Evolutionary conservation across 2,797 vertebrate species (phyloP).

Genomic region (Onychomys leucogaster): DNA sequence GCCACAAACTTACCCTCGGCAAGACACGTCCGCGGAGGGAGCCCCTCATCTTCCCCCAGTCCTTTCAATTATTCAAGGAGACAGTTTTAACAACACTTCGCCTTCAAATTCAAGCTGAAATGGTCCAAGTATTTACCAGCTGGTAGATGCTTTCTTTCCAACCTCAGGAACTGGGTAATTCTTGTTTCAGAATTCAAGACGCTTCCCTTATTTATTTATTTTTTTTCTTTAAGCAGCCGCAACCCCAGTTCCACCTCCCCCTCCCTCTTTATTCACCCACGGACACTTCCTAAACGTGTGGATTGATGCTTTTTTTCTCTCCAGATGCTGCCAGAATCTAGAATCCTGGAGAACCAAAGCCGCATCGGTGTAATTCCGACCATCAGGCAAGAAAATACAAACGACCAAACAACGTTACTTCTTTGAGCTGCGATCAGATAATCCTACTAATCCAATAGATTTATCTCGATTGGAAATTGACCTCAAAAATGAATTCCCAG

Average conservation of each 20-base stretch:
- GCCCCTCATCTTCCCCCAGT: slow-evolving; percentile 46
- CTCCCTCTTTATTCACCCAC: slow-evolving; percentile 73
- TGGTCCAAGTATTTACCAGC: slow-evolving; percentile 88
- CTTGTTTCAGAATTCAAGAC: slow-evolving; percentile 76
- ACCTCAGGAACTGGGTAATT: slow-evolving; percentile 78
- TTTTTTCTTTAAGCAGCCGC: slow-evolving; percentile 73
- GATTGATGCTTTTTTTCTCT: slow-evolving; percentile 82
- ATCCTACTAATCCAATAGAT: slow-evolving; percentile 92
- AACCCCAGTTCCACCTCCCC: slow-evolving; percentile 58
- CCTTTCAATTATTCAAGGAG: slow-evolving; percentile 61
- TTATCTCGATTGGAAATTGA: slow-evolving; percentile 89
- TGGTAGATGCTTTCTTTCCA: slow-evolving; percentile 70
- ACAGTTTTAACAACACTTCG: slow-evolving; percentile 60
- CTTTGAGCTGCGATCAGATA: slow-evolving; percentile 89
- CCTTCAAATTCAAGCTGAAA: slow-evolving; percentile 65
- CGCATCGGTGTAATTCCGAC: slow-evolving; percentile 90
- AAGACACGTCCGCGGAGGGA: neutral
- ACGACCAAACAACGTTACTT: slow-evolving; percentile 88
- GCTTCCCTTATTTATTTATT: slow-evolving; percentile 59
- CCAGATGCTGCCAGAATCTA: slow-evolving; percentile 79
- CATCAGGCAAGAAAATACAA: slow-evolving; percentile 88
- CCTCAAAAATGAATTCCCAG: slow-evolving; percentile 87
- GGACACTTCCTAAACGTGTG: slow-evolving; percentile 86
- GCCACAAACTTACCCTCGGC: slow-evolving; percentile 76
- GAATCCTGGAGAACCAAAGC: slow-evolving; percentile 85